phyloP scores from a whole-genome alignment of 2,113 vertebrate species.

The Petaurus breviceps region DNA sequence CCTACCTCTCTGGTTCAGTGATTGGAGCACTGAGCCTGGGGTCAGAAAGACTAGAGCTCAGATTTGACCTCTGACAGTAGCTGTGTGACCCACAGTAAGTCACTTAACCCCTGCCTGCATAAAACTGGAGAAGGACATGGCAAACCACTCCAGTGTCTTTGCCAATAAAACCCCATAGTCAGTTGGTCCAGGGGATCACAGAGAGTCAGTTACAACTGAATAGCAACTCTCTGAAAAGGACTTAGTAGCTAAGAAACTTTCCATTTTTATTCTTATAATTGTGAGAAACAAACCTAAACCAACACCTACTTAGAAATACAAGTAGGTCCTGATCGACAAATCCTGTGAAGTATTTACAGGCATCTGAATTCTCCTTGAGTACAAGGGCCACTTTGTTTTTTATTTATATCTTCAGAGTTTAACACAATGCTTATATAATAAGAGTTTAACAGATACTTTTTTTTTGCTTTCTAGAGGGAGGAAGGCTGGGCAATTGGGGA shows the following conservation, averaged over 20 bases:
- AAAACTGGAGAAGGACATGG: not conserved
- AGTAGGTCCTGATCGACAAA: not conserved
- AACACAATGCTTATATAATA: not conserved
- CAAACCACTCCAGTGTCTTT: not conserved
- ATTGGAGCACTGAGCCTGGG: not conserved
- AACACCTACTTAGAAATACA: not conserved
- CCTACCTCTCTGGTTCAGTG: not conserved
- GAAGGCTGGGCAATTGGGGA: no score
- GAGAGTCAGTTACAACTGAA: not conserved
- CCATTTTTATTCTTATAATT: not conserved
- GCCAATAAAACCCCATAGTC: not conserved
- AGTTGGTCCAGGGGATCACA: not conserved
- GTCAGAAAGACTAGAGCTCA: not conserved
- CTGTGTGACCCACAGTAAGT: rapidly evolving
- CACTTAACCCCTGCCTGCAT: not conserved
- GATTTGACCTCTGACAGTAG: not conserved
- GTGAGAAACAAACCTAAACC: not conserved
- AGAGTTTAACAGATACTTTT: not conserved
- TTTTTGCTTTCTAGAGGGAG: no score
- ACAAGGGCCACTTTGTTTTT: not conserved
- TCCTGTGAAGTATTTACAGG: not conserved
- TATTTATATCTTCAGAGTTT: not conserved
- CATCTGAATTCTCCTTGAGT: not conserved
- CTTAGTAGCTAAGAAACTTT: not conserved
- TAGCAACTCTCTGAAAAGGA: not conserved